phyloP scores from a whole-genome alignment of 2,888 invertebrate species.

The Prionchulus punctatus region DNA sequence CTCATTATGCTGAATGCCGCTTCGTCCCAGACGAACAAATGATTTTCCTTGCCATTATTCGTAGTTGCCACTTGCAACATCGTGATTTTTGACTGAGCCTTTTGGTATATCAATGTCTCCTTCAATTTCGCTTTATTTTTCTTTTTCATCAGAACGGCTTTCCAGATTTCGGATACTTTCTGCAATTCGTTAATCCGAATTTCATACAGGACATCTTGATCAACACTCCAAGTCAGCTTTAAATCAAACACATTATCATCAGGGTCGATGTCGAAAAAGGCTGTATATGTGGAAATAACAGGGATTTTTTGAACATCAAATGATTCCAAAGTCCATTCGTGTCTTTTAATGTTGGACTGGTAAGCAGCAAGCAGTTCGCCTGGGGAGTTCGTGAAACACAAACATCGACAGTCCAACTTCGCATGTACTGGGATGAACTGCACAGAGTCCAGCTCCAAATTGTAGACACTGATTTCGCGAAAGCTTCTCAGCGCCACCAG shows the following conservation, averaged over 20 bases:
- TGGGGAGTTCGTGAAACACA: not conserved
- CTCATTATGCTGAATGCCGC: not conserved
- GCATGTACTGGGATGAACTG: not conserved
- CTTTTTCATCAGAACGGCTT: not conserved
- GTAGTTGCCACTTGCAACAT: not conserved
- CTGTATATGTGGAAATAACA: not conserved
- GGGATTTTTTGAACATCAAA: not conserved
- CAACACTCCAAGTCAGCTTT: not conserved
- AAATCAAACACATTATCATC: constrained; percentile 9
- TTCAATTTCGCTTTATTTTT: constrained; percentile 8
- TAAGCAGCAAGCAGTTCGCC: constrained; percentile 4
- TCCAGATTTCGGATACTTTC: constrained; percentile 12
- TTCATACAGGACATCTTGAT: constrained; percentile 2
- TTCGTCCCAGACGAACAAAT: constrained; percentile 5
- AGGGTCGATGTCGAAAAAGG: constrained; percentile 12
- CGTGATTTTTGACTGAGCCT: constrained; percentile 1
- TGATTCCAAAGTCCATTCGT: constrained; percentile 10
- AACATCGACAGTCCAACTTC: not conserved
- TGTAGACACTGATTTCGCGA: constrained; percentile 1
- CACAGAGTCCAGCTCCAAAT: not conserved
- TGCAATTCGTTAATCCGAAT: constrained; percentile 7
- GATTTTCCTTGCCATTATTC: constrained; percentile 1
- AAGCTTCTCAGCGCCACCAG: constrained; percentile 1
- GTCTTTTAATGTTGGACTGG: constrained; percentile 9
- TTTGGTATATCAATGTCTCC: constrained; percentile 9